Base-by-base conservation (phyloP, 2,888 invertebrate species). In the Aporophyla lueneburgensis region DNA sequence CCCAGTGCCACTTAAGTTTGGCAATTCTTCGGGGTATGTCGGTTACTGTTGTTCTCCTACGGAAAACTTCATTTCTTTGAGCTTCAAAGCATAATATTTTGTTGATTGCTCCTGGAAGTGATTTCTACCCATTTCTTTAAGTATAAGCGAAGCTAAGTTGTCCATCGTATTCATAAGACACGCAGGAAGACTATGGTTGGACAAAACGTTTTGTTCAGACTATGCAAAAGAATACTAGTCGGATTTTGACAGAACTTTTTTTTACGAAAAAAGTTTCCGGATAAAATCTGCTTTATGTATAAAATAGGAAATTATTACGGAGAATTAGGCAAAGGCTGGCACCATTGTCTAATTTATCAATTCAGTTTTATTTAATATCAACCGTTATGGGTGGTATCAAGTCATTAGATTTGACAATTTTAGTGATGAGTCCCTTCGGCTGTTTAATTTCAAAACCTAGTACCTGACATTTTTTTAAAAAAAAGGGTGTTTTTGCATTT, bases 261-360 rank as follows among this genome's bases (percentile, higher is more conserved):
- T 88, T 87, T 27, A 86, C 14, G 88, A 87, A 87, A 87, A 88
- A 80, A 85, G 86, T 88, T 62, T 63, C 72, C 71, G 19, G 83
- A 71, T 71, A 40, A 61, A 66, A 51, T 70, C 70, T 86, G 86
- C 53, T 59, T 19, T 27, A 54, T 1, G 72, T 83, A 56, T 71
- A 4, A 27, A 33, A 51, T 56, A 24, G 16, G 2, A 51, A 62
- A 51, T 61, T 3, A 24, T 46, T 21, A 49, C 9, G 14, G 6
- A 27, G 40, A 49, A 49, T 58, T 79, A 56, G 51, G 4, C 58
- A 27, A 63, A 27, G 27, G 21, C 53, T 74, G 58, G 46, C 14
- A 54, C 40, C 12, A 12, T 54, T 59, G 58, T 59, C 65, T 49
- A 16, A 43, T 62, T 33, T 51, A 43, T 81, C 0, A 51, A 51